phyloP scores from a whole-genome alignment of 2,888 invertebrate genomes.

The Drosophila multiciliata region DNA sequence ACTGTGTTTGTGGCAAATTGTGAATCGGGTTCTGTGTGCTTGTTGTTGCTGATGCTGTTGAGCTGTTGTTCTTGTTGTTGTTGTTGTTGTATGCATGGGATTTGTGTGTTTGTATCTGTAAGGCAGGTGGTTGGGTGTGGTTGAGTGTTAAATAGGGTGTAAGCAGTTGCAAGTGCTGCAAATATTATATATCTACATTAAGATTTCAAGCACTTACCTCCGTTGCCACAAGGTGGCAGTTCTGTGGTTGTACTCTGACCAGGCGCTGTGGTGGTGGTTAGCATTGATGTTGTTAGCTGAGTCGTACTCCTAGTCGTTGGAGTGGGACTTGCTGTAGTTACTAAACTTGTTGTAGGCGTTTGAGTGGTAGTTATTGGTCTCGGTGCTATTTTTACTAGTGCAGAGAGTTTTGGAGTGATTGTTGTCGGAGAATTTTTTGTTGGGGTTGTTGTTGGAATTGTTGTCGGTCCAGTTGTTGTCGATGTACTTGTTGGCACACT shows the following conservation, averaged over 20 bases:
- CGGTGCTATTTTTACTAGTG: constrained; percentile 4
- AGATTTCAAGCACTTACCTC: constrained; percentile 21
- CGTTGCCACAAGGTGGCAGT: constrained; percentile 29
- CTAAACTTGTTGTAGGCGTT: constrained; percentile 12
- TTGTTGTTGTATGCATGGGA: constrained; percentile 41
- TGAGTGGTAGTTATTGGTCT: not conserved
- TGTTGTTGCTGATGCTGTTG: constrained; percentile 25
- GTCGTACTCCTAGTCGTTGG: constrained; percentile 8
- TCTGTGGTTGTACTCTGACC: constrained; percentile 22
- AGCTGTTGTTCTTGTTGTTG: constrained; percentile 16
- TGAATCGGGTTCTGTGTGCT: constrained; percentile 21
- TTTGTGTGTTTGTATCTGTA: constrained; percentile 58
- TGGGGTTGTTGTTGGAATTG: constrained; percentile 1
- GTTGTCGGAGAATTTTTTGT: not conserved
- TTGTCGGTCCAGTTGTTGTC: not conserved
- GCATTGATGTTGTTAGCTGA: constrained; percentile 9
- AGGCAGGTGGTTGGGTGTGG: constrained; percentile 39
- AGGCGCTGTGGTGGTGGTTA: constrained; percentile 20
- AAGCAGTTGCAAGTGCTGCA: not conserved
- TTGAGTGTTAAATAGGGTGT: constrained; percentile 30
- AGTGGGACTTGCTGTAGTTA: not conserved
- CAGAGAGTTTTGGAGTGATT: not conserved
- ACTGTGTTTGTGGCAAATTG: constrained; percentile 15
- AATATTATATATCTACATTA: not conserved
- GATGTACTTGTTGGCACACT: not conserved